A percentile compares a stretch with the other conserved stretches of the same genome.
phyloP scores from a whole-genome alignment of 2,797 vertebrate species.

The Xiphorhynchus erythropygius region DNA sequence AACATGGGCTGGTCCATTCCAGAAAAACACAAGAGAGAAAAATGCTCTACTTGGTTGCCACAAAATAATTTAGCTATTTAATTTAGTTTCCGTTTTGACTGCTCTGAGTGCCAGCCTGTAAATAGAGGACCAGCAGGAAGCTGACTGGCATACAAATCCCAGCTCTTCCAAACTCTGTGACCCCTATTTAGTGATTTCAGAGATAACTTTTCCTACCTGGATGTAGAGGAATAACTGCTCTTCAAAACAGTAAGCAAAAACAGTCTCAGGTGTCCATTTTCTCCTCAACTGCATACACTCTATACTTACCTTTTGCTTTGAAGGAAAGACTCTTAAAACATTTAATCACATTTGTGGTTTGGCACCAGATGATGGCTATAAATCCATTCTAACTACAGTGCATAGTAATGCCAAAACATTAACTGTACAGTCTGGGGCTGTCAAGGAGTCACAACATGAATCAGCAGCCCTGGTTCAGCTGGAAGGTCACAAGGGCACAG shows the following conservation, averaged over 20 bases:
- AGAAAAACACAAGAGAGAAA: background rate
- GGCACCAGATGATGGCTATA: conserved; percentile 39
- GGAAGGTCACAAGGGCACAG: conserved; percentile 32
- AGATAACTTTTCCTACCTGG: background rate
- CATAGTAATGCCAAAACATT: background rate
- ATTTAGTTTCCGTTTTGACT: background rate
- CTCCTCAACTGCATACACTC: background rate
- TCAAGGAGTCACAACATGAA: conserved; percentile 27
- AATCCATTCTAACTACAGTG: conserved; percentile 39
- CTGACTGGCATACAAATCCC: background rate
- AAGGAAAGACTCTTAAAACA: conserved; percentile 57
- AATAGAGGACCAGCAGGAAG: background rate
- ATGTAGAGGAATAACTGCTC: background rate
- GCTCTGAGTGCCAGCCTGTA: background rate
- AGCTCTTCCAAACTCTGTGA: background rate
- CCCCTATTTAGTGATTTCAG: background rate
- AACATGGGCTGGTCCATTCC: background rate
- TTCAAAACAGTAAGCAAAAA: background rate
- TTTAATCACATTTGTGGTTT: conserved; percentile 61
- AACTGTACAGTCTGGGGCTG: background rate
- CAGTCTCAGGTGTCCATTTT: background rate
- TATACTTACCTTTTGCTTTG: conserved; percentile 37
- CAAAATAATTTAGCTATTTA: conserved; percentile 8
- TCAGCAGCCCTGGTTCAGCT: conserved; percentile 24
- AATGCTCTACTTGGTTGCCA: background rate